Evolutionary conservation across 2,797 vertebrate genomes (phyloP), one percentile per base, ranked within the genome.

Genomic region (Acanthis flammea): DNA sequence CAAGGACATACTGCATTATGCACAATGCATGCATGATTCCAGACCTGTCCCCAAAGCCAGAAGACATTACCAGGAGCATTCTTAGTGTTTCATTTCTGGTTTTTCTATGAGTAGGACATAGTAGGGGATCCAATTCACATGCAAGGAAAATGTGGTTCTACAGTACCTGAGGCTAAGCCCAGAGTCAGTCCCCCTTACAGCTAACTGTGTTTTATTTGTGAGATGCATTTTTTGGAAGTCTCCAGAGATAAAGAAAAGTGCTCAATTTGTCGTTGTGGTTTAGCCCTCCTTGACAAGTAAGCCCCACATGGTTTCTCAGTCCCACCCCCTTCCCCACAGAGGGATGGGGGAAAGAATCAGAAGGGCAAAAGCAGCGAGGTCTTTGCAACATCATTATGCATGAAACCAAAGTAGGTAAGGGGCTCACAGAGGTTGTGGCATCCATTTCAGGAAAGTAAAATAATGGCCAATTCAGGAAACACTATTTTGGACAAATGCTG

Each of bases 391-490:
- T 27, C 74, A 54, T 57, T 63, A 61, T 28, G 15, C 37, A 66
- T 25, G 53, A 74, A 76, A 63, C 12, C 22, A 14, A 79, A 82
- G 35, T 6, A 75, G 39, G 53, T 35, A 27, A 76, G 44, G 27
- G 39, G 48, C 72, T 92, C 68, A 21, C 39, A 91, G 72, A 70
- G 55, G 68, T 33, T 89, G 33, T 7, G 16, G 48, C 57, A 77
- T 27, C 80, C 68, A 30, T 91, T 88, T 74, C 28, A 72, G 33
- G 45, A 71, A 76, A 68, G 27, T 47, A 82, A 79, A 94, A 86
- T 82, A 87, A 88, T 39, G 91, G 55, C 31, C 47, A 80, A 85
- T 91, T 89, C 53, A 86, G 33, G 66, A 78, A 78, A 85, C 12
- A 11, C 39, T 68, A 24, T 77, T 90, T 79, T 66, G 70, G 50